Percentiles rank a stretch among this genome's conserved stretches.
phyloP scores from a whole-genome alignment of 2,113 vertebrate genomes.

The Cinclus mexicanus region DNA sequence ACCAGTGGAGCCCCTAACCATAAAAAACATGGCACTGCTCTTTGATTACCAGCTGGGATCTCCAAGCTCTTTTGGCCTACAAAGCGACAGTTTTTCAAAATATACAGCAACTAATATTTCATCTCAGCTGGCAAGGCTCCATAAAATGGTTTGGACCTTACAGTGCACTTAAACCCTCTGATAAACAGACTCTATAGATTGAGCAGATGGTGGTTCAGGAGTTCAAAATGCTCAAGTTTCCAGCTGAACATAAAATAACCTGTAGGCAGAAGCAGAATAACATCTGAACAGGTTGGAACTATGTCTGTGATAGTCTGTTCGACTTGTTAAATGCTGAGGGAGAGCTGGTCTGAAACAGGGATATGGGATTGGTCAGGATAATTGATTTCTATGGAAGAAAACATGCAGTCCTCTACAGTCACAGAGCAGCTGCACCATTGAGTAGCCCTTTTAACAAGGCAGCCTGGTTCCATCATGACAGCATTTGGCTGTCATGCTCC shows the following conservation, averaged over 20 bases:
- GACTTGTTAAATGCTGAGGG: conserved; percentile 5
- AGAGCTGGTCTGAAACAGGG: not conserved
- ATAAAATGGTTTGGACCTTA: conserved; percentile 49
- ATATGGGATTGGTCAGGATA: not conserved
- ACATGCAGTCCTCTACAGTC: not conserved
- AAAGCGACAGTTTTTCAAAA: conserved; percentile 56
- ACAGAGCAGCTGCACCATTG: not conserved
- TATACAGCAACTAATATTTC: conserved; percentile 58
- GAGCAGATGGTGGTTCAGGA: conserved; percentile 54
- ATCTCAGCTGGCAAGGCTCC: conserved; percentile 50
- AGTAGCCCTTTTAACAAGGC: not conserved
- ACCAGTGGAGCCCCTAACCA: conserved; percentile 6
- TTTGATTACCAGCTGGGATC: conserved; percentile 35
- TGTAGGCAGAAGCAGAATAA: conserved; percentile 55
- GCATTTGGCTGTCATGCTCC: not conserved
- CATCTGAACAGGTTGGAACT: conserved; percentile 55
- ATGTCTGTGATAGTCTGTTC: not conserved
- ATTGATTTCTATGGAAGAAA: not conserved
- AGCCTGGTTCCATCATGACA: not conserved
- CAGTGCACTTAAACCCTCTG: conserved; percentile 28
- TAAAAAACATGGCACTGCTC: conserved; percentile 44
- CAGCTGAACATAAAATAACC: conserved; percentile 52
- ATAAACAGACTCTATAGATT: conserved; percentile 48
- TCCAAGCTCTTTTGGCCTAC: conserved; percentile 29
- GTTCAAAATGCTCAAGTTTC: conserved; percentile 43